These are phyloP conservation scores for Margaritifera margaritifera DNA, from an alignment of 2,888 invertebrate species.

Conservation along the genomic window DNA sequence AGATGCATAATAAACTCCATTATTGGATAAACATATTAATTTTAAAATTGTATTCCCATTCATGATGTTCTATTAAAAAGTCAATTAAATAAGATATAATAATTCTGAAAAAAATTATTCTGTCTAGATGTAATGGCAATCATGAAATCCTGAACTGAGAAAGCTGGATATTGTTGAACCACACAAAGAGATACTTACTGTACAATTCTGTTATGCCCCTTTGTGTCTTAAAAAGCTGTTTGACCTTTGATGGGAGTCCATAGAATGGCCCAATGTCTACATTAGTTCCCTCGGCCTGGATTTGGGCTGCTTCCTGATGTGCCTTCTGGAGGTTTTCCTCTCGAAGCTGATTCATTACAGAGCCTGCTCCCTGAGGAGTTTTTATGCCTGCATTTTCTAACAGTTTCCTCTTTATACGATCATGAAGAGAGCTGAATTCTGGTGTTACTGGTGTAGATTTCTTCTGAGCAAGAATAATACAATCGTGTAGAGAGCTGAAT, in stretches of 20 bases:
- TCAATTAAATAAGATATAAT: too few species aligned
- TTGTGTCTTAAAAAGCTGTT: conserved; percentile 81
- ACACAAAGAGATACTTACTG: conserved; percentile 76
- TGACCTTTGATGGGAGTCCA: conserved; percentile 84
- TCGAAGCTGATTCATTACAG: conserved; percentile 38
- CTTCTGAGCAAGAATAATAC: too few species aligned
- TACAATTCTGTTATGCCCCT: conserved; percentile 88
- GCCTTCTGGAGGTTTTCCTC: conserved; percentile 47
- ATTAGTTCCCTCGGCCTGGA: conserved; percentile 36
- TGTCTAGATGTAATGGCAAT: too few species aligned
- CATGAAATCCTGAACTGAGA: too few species aligned
- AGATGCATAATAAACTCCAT: too few species aligned
- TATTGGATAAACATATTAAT: too few species aligned
- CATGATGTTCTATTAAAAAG: too few species aligned
- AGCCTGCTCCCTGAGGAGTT: conserved; percentile 29
- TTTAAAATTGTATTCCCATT: too few species aligned
- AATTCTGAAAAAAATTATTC: too few species aligned
- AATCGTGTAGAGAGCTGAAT: not conserved
- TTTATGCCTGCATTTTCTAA: conserved; percentile 48
- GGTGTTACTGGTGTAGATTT: too few species aligned
- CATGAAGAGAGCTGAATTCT: not conserved
- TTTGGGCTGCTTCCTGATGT: conserved; percentile 47
- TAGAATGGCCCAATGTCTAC: conserved; percentile 78
- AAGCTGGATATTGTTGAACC: too few species aligned
- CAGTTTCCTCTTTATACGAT: not conserved